A percentile compares a stretch with the other conserved stretches of the same genome.
Conservation (phyloP, 2,113 vertebrate species). For the Gnathonemus echidnorhynchus region DNA sequence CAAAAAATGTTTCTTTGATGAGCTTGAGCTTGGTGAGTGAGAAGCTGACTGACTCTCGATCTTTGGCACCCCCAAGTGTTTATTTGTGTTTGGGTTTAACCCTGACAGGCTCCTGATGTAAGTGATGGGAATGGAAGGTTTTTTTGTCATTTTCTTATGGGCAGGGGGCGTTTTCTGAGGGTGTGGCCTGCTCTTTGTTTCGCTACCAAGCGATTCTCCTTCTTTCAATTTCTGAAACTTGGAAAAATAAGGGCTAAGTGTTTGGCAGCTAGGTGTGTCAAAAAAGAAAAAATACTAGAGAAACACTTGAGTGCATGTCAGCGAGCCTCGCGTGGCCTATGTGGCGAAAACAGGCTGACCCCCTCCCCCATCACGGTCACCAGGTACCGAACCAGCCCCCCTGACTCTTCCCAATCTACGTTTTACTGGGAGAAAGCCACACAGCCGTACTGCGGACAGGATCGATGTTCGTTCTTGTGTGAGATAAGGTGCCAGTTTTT, state of each 20-base stretch:
- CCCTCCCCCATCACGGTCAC: slow-evolving; percentile 46
- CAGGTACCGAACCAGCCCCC: slow-evolving; percentile 46
- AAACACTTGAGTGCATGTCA: slow-evolving; percentile 20
- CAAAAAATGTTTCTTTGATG: slow-evolving; percentile 7
- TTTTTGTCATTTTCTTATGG: slow-evolving; percentile 40
- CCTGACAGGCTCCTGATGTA: slow-evolving; percentile 43
- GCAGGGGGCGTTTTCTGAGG: slow-evolving; percentile 18
- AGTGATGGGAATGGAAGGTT: slow-evolving; percentile 49
- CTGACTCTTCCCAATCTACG: slow-evolving; percentile 21
- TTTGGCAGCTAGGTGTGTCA: slow-evolving; percentile 64
- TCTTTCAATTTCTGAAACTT: slow-evolving; percentile 52
- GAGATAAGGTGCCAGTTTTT: background rate
- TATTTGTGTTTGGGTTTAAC: slow-evolving; percentile 14
- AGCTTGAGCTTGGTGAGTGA: slow-evolving; percentile 23
- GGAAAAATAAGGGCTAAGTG: slow-evolving; percentile 70
- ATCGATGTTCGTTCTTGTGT: background rate
- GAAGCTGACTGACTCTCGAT: slow-evolving; percentile 9
- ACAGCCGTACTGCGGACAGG: background rate
- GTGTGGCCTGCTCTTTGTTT: slow-evolving; percentile 20
- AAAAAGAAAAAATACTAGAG: slow-evolving; percentile 19
- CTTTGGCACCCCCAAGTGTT: background rate
- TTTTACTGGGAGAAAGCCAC: background rate
- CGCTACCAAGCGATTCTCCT: slow-evolving; percentile 46
- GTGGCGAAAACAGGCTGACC: slow-evolving; percentile 40
- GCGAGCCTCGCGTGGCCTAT: slow-evolving; percentile 62